Evolutionary conservation across 2,113 vertebrate species (phyloP).

Genomic region (Chlorodrepanis virens): DNA sequence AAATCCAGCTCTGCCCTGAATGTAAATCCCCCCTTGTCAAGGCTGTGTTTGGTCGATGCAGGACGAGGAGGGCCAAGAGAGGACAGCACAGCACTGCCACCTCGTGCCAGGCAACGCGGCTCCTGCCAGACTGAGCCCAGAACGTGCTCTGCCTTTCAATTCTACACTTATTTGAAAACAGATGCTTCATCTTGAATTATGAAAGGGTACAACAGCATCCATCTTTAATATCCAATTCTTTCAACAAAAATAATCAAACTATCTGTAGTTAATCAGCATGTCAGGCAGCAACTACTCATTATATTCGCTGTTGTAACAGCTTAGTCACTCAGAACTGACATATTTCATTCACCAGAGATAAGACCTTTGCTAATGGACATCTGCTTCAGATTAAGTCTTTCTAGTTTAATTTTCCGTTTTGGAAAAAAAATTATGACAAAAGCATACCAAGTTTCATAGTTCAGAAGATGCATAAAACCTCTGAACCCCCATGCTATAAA

Average conservation of each 20-base stretch:
- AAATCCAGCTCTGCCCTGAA: constrained; percentile 33
- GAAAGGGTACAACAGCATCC: background rate
- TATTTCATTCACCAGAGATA: background rate
- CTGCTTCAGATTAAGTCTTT: background rate
- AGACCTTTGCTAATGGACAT: background rate
- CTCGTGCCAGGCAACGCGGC: constrained; percentile 50
- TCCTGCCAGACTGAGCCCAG: background rate
- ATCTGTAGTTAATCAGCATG: background rate
- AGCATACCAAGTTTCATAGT: background rate
- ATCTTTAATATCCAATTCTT: background rate
- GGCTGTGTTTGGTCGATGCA: background rate
- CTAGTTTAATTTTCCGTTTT: background rate
- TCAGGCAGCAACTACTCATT: background rate
- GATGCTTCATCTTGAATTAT: background rate
- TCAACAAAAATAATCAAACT: background rate
- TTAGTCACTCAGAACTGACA: background rate
- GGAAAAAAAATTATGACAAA: background rate
- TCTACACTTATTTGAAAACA: background rate
- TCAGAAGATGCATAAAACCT: background rate
- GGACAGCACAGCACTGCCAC: constrained; percentile 63
- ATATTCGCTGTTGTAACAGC: background rate
- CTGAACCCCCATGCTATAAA: background rate
- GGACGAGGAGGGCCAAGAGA: background rate
- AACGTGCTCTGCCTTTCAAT: background rate
- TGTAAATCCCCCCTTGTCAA: background rate